These are phyloP conservation scores for Dendrocopos noguchii DNA, from an alignment of 2,113 vertebrate genomes.

Conservation along the genomic window DNA sequence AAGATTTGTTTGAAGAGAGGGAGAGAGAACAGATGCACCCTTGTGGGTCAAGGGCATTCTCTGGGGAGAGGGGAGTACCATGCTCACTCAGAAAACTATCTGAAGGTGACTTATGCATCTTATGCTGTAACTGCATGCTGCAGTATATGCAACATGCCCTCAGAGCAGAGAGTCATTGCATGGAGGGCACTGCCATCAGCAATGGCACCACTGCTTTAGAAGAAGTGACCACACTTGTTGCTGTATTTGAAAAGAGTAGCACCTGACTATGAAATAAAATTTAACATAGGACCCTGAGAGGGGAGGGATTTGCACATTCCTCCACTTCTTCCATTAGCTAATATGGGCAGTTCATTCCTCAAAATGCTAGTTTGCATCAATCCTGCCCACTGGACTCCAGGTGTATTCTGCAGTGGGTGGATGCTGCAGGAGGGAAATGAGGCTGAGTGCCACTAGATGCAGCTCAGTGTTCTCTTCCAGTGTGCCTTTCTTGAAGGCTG, in stretches of 20 bases:
- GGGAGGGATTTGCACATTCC: not conserved
- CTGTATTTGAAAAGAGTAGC: not conserved
- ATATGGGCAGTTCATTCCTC: not conserved
- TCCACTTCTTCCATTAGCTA: not conserved
- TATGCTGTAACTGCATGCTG: accelerated
- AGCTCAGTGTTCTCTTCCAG: not conserved
- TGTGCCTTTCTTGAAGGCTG: not conserved
- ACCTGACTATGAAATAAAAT: not conserved
- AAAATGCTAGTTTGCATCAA: not conserved
- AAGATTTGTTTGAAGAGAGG: not conserved
- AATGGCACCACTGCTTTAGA: not conserved
- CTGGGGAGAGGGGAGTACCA: not conserved
- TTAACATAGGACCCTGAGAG: not conserved
- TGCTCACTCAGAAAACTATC: not conserved
- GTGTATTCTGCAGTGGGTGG: not conserved
- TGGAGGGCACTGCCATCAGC: not conserved
- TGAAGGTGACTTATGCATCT: not conserved
- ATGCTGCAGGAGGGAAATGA: accelerated
- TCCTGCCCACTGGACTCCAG: not conserved
- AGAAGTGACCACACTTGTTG: not conserved
- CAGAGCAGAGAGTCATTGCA: not conserved
- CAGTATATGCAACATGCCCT: not conserved
- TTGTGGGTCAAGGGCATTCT: not conserved
- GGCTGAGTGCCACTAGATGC: not conserved
- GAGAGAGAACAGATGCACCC: not conserved